A percentile compares a stretch with the other conserved stretches of the same genome.
Evolutionary conservation across 2,797 vertebrate species (phyloP).

Genomic region (Setipinna tenuifilis): DNA sequence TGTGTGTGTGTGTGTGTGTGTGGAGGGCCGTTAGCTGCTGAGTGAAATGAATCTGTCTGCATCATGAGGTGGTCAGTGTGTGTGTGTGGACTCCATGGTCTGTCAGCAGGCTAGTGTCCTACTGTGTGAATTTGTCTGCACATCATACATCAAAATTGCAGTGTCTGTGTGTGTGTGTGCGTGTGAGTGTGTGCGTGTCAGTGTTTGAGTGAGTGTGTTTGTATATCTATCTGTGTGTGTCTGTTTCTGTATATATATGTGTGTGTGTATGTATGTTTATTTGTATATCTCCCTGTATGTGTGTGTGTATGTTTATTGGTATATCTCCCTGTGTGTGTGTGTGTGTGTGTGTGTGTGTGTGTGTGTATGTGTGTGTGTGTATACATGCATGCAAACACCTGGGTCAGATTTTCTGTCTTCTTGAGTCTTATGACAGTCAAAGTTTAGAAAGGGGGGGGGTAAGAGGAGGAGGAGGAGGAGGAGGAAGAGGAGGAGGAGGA

Average conservation of each 20-base stretch:
- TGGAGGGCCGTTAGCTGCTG: neutral
- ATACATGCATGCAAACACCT: neutral
- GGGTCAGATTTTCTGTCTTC: neutral
- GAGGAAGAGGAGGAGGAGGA: too few relatives aligned
- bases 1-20: neutral
- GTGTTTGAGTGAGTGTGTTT: neutral
- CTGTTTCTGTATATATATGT: neutral
- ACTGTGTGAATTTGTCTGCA: neutral
- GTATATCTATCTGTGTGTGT: neutral
- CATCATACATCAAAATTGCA: neutral
- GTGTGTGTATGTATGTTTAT: neutral
- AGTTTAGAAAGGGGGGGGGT: neutral
- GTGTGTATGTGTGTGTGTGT: neutral
- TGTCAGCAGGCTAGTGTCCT: neutral
- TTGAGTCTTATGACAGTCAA: neutral
- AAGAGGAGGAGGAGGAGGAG: too few relatives aligned
- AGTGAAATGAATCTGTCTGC: neutral
- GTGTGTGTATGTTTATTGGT: neutral
- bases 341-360: neutral
- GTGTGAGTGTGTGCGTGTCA: neutral
- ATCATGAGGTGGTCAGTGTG: neutral
- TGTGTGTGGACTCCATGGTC: neutral
- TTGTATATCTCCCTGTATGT: neutral
- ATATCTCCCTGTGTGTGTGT: too few relatives aligned
- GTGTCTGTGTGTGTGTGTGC: too few relatives aligned